Base-by-base conservation (phyloP, 2,797 vertebrate genomes). In the Notoglanidium macrostoma region DNA sequence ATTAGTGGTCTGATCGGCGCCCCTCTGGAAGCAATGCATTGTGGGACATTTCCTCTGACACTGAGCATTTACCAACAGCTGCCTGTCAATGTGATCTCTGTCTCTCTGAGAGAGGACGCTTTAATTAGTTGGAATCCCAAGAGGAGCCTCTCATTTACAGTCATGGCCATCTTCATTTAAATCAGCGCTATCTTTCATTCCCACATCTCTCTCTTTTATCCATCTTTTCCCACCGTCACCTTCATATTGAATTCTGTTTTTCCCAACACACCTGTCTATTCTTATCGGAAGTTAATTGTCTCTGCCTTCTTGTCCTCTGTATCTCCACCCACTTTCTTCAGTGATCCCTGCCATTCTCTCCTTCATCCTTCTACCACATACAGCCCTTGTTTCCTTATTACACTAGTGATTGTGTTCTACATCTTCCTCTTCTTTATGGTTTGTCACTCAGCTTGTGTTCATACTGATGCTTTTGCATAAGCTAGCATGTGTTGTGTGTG, bases 151-250 rank as follows among this genome's bases (percentile, higher is more conserved):
- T 91, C 91, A 89, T 92, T 90, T 89, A 88, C 90, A 91, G 90
- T 91, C 84, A 81, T 90, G 90, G 87, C 89, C 90, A 92, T 93
- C 91, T 91, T 91, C 88, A 93, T 92, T 90, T 90, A 92, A 92
- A 93, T 91, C 90, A 91, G 89, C 83, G 78, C 84, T 84, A 88
- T 90, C 85, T 88, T 78, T 83, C 87, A 80, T 72, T 87, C 88
- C 82, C 90, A 80, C 86, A 85, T 91, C 55, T 85, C 89, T 92
- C 94, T 92, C 94, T 92, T 94, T 95, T 94, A 95, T 92, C 92
- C 93, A 90, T 90, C 83, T 67, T 89, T 84, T 70, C 87, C 85
- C 46, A 61, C 78, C 74, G 51, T 89, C 85, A 85, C 89, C 92
- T 92, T 93, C 87, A 92, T 92, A 93, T 89, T 49, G 85, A 84